phyloP scores from a whole-genome alignment of 2,888 invertebrate genomes.

The Masnerella sp. region DNA sequence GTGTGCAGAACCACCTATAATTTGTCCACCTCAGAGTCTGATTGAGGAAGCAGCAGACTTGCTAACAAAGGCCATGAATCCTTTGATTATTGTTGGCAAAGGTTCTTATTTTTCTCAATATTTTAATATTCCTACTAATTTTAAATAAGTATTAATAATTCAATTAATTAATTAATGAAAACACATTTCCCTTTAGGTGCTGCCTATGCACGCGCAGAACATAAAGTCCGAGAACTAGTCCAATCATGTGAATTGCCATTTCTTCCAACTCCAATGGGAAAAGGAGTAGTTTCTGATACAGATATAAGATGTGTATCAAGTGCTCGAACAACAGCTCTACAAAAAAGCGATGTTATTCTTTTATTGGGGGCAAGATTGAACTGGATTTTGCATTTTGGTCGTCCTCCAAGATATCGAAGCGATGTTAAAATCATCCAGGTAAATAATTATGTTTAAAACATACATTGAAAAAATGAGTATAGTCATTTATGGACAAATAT shows the following conservation, averaged over 20 bases:
- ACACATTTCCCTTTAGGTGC: slow-evolving; percentile 81
- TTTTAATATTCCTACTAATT: too few relatives aligned
- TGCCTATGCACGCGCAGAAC: slow-evolving; percentile 89
- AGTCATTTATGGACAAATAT: neutral
- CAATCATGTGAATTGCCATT: slow-evolving; percentile 88
- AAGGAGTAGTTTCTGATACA: slow-evolving; percentile 87
- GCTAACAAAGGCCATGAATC: slow-evolving; percentile 86
- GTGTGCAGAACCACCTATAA: slow-evolving; percentile 82
- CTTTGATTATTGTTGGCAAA: slow-evolving; percentile 94
- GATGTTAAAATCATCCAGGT: slow-evolving; percentile 94
- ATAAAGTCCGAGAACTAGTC: slow-evolving; percentile 84
- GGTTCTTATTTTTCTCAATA: slow-evolving; percentile 74
- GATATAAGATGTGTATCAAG: slow-evolving; percentile 88
- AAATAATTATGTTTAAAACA: neutral
- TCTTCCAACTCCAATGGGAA: slow-evolving; percentile 97
- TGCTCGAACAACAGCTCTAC: slow-evolving; percentile 91
- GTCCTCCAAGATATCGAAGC: slow-evolving; percentile 88
- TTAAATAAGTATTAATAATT: too few relatives aligned
- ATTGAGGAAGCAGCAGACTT: slow-evolving; percentile 86
- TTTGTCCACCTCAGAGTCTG: slow-evolving; percentile 84
- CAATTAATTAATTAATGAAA: too few relatives aligned
- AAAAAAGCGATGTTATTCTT: slow-evolving; percentile 92
- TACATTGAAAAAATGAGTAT: neutral
- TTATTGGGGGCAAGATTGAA: slow-evolving; percentile 94
- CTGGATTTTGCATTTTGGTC: slow-evolving; percentile 99